Evolutionary conservation across 2,113 vertebrate species (phyloP), one percentile per base, ranked within the genome.

Genomic region (Ancistrus triradiatus): DNA sequence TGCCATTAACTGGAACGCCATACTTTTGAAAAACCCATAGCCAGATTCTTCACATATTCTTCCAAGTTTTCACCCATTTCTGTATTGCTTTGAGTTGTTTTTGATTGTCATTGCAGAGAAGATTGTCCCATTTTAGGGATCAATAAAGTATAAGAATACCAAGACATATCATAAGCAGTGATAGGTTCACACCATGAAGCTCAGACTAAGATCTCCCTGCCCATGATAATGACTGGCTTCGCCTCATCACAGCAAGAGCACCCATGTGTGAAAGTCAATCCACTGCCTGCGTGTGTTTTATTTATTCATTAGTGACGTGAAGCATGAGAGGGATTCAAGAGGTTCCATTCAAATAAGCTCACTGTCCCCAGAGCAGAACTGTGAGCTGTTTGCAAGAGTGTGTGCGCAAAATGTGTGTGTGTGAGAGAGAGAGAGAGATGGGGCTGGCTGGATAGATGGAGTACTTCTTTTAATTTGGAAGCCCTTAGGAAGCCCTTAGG

Each of bases 231-330:
- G 74, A 74, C 77, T 79, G 78, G 74, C 80, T 80, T 83, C 50
- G 62, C 70, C 75, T 87, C 81, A 86, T 84, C 80, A 84, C 80
- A 82, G 80, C 65, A 64, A 60, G 69, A 42, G 78, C 79, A 77
- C 11, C 80, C 81, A 81, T 77, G 86, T 83, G 77, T 86, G 83
- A 84, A 86, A 86, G 80, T 85, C 84, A 84, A 83, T 85, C 80
- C 80, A 81, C 74, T 79, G 77, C 79, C 79, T 79, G 79, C 77
- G 77, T 83, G 81, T 83, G 81, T 84, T 85, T 85, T 87, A 87
- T 85, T 86, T 88, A 84, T 86, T 88, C 81, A 86, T 88, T 83
- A 88, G 83, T 85, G 82, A 86, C 84, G 84, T 70, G 51, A 72
- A 43, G 80, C 80, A 79, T 78, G 77, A 68, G 56, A 68, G 60